Conservation (phyloP, 2,888 invertebrate genomes). For the Andrena bicolor region DNA sequence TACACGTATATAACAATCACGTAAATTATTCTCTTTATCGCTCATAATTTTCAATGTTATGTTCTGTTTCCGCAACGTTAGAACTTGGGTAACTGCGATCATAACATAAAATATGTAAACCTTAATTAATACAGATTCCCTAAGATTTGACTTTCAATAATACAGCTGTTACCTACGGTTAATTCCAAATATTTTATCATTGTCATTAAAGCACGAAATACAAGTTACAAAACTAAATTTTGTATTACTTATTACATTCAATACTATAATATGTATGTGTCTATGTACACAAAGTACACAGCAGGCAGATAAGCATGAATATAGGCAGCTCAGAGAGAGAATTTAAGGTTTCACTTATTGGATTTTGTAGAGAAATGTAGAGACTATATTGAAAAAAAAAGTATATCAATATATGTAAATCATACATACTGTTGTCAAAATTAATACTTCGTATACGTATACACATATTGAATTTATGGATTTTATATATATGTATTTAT, state of each 20-base stretch:
- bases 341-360: constrained; percentile 81
- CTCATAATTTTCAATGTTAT: not conserved
- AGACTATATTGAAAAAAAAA: constrained; percentile 20
- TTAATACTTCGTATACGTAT: constrained; percentile 12
- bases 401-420: constrained; percentile 25
- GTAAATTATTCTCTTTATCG: not conserved
- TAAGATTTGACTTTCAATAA: not conserved
- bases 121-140: not conserved
- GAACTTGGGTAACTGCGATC: too few relatives aligned
- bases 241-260: constrained; percentile 14
- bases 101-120: not conserved
- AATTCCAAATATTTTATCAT: not conserved
- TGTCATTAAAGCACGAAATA: not conserved
- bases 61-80: too few relatives aligned
- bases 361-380: constrained; percentile 65
- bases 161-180: not conserved
- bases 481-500: constrained; percentile 2
- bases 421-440: constrained; percentile 14
- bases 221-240: not conserved
- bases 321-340: constrained; percentile 65
- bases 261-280: constrained; percentile 65
- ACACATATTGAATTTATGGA: not conserved
- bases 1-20: not conserved
- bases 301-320: constrained; percentile 59
- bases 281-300: constrained; percentile 22